Evolutionary conservation across 2,113 vertebrate species (phyloP).

Genomic region (Antechinus stuartii): DNA sequence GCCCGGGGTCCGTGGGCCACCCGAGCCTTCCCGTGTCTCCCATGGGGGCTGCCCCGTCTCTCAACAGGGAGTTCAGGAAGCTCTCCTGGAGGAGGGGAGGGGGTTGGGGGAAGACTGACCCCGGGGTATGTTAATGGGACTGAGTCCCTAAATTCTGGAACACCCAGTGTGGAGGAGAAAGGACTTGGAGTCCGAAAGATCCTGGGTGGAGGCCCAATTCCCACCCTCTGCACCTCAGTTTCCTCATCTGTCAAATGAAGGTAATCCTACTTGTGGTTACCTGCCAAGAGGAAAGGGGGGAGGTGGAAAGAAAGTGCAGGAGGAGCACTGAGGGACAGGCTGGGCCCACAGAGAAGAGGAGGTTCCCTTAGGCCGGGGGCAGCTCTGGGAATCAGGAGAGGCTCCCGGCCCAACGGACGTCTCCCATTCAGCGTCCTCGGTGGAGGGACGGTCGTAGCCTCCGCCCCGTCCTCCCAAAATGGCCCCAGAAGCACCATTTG

Average conservation of each 20-base stretch:
- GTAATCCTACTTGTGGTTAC: background rate
- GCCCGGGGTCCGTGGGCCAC: background rate
- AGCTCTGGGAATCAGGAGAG: background rate
- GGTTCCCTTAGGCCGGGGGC: too few relatives aligned
- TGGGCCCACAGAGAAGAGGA: background rate
- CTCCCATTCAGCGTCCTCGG: background rate
- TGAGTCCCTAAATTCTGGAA: background rate
- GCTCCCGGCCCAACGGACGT: too few relatives aligned
- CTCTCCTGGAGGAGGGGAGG: too few relatives aligned
- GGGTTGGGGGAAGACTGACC: too few relatives aligned
- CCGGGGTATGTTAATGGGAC: too few relatives aligned
- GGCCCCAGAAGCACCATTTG: too few relatives aligned
- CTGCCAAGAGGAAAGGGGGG: background rate
- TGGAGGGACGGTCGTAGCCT: background rate
- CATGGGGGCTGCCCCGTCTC: too few relatives aligned
- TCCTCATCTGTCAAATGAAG: background rate
- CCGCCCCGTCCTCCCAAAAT: too few relatives aligned
- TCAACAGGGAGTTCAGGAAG: background rate
- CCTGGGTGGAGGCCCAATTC: background rate
- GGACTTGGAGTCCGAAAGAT: background rate
- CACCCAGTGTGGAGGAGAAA: background rate
- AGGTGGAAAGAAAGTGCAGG: too few relatives aligned
- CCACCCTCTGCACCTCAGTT: background rate
- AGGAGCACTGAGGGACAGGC: too few relatives aligned
- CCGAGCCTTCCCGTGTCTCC: background rate